Percentiles rank a stretch among this genome's conserved stretches.
Conservation (phyloP, 2,797 vertebrate species). For the Labeo calbasu region DNA sequence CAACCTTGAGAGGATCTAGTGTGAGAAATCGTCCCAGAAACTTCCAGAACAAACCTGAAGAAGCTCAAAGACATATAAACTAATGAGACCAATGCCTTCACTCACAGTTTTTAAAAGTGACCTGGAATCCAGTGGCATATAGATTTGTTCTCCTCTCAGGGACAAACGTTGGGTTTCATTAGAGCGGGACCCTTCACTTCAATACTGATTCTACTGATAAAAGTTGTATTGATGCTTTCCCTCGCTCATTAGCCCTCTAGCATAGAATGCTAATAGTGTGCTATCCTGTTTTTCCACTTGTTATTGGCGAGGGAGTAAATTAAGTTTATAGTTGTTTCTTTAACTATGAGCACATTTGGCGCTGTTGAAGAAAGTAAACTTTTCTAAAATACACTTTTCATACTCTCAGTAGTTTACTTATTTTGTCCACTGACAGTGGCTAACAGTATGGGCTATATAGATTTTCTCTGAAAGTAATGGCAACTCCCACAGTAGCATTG, state of each 20-base stretch:
- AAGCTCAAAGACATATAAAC: not conserved
- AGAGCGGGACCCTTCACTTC: constrained; percentile 37
- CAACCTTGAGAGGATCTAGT: constrained; percentile 33
- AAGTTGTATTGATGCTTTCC: constrained; percentile 27
- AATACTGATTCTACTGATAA: constrained; percentile 27
- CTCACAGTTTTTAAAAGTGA: not conserved
- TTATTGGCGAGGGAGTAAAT: not conserved
- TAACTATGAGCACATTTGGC: not conserved
- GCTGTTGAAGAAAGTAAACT: not conserved
- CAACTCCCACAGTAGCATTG: no score
- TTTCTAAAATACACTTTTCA: not conserved
- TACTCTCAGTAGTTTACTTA: not conserved
- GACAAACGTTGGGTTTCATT: constrained; percentile 44
- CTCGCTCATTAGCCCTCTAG: constrained; percentile 15
- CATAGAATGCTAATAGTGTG: constrained; percentile 10
- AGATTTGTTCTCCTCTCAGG: constrained; percentile 41
- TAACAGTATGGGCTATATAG: not conserved
- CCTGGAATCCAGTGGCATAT: not conserved
- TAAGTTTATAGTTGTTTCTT: not conserved
- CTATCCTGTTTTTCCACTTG: not conserved
- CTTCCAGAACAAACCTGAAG: not conserved
- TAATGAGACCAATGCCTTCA: not conserved
- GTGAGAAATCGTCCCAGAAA: not conserved
- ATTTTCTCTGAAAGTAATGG: not conserved
- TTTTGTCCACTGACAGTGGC: not conserved